Evolutionary conservation across 2,888 invertebrate species (phyloP), one percentile per base, ranked within the genome.

Genomic region (Colostygia pectinataria): DNA sequence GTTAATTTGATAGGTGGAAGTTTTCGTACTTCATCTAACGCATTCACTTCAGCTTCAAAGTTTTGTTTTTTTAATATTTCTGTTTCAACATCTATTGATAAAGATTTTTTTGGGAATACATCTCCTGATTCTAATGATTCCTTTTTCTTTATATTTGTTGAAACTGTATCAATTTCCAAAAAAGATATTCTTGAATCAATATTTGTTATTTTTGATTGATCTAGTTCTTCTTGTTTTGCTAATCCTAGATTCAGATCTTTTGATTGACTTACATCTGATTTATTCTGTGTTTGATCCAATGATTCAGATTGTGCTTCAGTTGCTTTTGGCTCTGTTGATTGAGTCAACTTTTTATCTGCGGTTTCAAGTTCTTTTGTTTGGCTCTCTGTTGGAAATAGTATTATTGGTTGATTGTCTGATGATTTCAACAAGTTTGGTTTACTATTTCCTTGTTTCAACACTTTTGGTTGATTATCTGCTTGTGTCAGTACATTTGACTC

Each of bases 1-100:
- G 49, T 62, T 15, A 57, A 29, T 38, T 58, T 60, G 4, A 45
- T 44, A 32, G 54, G 53, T 53, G 46, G 29, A 33, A 40, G 40
- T 34, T 56, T 45, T 29, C 54, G 53, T 40, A 53, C 54, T 13
- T 45, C 49, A 41, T 48, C 28, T 13, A 28, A n/a, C 9, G 20
- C 29, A 43, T 37, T 45, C 7, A 4, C 38, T 28, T 38, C 41
- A 28, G 12, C 9, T 12, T 34, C 33, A 28, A 23, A 23, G 25
- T 25, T 20, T 41, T 38, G 24, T 2, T 40, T 42, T 29, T 41
- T 24, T 8, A 29, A n/a, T 25, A 27, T 15, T 23, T 41, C 20
- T 12, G 32, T 27, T 29, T 33, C 36, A 39, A 13, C 12, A 36
- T 49, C 18, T 7, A 20, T 36, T 44, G 36, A 8, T 10, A 27